Base-by-base conservation (phyloP, 2,797 vertebrate genomes). In the Protonibea diacanthus region DNA sequence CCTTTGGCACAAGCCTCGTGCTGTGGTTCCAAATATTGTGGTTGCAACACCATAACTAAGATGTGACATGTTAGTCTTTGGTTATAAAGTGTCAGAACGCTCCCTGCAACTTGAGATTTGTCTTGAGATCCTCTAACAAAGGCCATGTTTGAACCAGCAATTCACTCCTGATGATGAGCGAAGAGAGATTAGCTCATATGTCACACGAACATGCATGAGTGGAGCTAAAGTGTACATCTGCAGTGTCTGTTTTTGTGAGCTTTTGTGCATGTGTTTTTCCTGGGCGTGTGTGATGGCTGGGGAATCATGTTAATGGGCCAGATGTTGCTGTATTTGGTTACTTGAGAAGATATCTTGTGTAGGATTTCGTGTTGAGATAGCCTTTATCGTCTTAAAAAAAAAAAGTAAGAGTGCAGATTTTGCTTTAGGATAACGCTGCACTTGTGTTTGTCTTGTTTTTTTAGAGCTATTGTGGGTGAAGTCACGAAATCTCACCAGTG, bases 281-380 rank as follows among this genome's bases (percentile, higher is more conserved):
- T 44, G 63, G 47, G 60, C 20, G 29, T 63, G 57, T 56, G 58
- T 68, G 64, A 56, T 56, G 40, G 38, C 48, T 49, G 29, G 40
- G 70, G 59, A 81, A 63, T 78, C 59, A 44, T 72, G 44, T 86
- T 76, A 83, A 81, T 38, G 73, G 81, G 74, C 78, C 67, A 64
- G 63, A 89, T 86, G 83, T 76, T 69, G 67, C 47, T 55, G 71
- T 76, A 85, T 78, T 63, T 61, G 55, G 88, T 92, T 86, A 85
- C 89, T 57, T 72, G 56, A 85, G 74, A 81, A 62, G 67, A 49
- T 74, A 59, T 66, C 67, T 77, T 85, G 49, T 76, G 48, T 81
- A 23, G 61, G 65, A 48, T 86, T 80, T 71, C 8, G 45, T 67
- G 75, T 62, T 71, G 15, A 48, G 66, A 68, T 52, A 62, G 18